phyloP scores from a whole-genome alignment of 2,888 invertebrate species.

The Lacanobia wlatinum region DNA sequence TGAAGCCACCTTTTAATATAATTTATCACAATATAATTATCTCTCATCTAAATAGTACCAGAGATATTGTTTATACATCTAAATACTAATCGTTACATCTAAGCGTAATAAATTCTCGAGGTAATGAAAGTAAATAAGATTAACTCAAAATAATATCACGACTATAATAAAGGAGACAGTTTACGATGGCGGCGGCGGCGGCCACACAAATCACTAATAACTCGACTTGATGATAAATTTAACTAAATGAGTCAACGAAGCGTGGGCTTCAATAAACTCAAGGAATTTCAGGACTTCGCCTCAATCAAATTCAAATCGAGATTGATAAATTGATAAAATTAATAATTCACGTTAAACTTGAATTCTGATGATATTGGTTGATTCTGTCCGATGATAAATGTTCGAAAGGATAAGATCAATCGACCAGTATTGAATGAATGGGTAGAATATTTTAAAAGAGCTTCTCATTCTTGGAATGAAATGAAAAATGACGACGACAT shows the following conservation, averaged over 20 bases:
- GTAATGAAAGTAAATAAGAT: conserved; percentile 69
- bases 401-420: conserved; percentile 39
- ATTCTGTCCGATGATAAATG: conserved; percentile 31
- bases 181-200: conserved; percentile 54
- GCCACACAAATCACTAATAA: conserved; percentile 66
- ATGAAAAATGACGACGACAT: not conserved
- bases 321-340: conserved; percentile 60
- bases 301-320: conserved; percentile 55
- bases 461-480: not conserved
- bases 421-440: not conserved
- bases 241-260: conserved; percentile 65
- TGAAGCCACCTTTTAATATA: conserved; percentile 28
- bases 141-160: conserved; percentile 67
- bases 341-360: conserved; percentile 38
- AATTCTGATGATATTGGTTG: conserved; percentile 35
- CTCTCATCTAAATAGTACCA: conserved; percentile 38
- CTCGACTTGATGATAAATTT: conserved; percentile 66
- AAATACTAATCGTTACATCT: conserved; percentile 59
- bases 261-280: conserved; percentile 63
- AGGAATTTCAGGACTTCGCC: conserved; percentile 49
- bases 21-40: conserved; percentile 46
- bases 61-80: conserved; percentile 55
- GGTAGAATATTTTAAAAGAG: conserved; percentile 5
- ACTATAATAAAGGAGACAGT: conserved; percentile 63
- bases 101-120: conserved; percentile 57